A percentile compares a stretch with the other conserved stretches of the same genome.
phyloP scores from a whole-genome alignment of 2,113 vertebrate species.

The Capreolus pygargus region DNA sequence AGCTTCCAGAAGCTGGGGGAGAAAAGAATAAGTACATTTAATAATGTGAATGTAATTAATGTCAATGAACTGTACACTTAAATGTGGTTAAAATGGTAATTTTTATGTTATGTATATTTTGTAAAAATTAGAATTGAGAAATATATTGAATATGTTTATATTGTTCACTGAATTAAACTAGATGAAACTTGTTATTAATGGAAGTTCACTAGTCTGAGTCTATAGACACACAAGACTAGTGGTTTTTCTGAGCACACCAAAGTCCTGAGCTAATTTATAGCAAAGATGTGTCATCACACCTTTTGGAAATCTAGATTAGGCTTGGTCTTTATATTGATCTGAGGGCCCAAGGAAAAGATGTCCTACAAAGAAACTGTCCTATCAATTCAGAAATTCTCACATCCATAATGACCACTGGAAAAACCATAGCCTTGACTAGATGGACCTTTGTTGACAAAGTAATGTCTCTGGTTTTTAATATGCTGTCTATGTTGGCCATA shows the following conservation, averaged over 20 bases:
- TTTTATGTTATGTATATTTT: not conserved
- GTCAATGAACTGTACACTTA: not conserved
- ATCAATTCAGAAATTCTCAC: not conserved
- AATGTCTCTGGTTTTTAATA: not conserved
- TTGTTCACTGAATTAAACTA: not conserved
- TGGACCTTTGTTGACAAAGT: not conserved
- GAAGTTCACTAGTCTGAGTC: not conserved
- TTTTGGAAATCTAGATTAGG: not conserved
- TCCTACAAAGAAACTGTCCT: not conserved
- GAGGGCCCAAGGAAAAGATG: not conserved
- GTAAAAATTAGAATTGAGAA: not conserved
- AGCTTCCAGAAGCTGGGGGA: not conserved
- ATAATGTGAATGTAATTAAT: not conserved
- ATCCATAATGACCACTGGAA: not conserved
- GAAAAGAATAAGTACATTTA: not conserved
- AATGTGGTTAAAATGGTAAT: not conserved
- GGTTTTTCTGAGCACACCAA: not conserved
- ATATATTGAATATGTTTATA: not conserved
- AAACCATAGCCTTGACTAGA: not conserved
- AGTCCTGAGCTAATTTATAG: no score
- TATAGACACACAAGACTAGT: not conserved
- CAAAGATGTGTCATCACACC: not conserved
- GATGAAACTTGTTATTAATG: not conserved
- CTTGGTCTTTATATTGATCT: not conserved
- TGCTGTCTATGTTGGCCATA: not conserved